Conservation (phyloP, 2,113 vertebrate genomes). For the Sylvia atricapilla region DNA sequence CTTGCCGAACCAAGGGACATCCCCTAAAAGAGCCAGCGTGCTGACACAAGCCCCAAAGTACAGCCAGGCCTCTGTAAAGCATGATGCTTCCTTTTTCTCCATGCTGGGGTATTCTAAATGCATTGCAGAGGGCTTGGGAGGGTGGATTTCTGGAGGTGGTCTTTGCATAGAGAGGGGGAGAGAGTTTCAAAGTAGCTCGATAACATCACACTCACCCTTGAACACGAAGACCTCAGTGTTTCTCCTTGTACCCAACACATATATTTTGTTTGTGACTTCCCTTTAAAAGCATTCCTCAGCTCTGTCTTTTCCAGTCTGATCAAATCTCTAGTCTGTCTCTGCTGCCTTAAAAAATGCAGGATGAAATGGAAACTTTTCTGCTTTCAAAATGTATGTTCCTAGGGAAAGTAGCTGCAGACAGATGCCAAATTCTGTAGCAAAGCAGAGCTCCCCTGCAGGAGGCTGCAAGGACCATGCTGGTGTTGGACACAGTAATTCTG, state of each 20-base stretch:
- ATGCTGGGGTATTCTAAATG: constrained; percentile 6
- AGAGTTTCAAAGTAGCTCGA: not conserved
- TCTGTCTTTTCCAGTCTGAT: constrained; percentile 19
- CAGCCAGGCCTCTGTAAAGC: not conserved
- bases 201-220: not conserved
- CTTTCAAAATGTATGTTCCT: not conserved
- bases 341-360: not conserved
- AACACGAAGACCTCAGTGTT: not conserved
- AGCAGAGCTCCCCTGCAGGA: not conserved
- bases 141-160: not conserved
- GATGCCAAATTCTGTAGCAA: not conserved
- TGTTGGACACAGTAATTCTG: not conserved
- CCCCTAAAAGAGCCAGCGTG: not conserved
- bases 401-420: not conserved
- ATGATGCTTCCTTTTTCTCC: not conserved
- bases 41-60: not conserved
- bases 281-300: not conserved
- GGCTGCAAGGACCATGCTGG: not conserved
- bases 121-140: not conserved
- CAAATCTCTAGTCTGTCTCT: constrained; percentile 3
- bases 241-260: not conserved
- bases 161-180: not conserved
- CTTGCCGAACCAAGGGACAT: not conserved
- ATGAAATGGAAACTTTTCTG: not conserved
- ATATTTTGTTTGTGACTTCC: not conserved